Evolutionary conservation across 2,113 vertebrate species (phyloP).

Genomic region (Hippocampus guttulatus): DNA sequence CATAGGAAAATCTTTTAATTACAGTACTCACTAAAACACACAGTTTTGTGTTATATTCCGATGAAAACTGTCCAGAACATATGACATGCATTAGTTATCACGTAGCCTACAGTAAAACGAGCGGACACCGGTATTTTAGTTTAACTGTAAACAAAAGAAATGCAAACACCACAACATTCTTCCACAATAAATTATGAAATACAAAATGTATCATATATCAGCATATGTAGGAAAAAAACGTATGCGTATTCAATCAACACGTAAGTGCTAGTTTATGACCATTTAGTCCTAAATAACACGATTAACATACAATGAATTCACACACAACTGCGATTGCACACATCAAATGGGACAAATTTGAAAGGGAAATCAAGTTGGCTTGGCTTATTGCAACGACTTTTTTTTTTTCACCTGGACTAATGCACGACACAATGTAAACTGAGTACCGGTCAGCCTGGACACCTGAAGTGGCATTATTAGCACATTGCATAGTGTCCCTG

Average conservation of each 20-base stretch:
- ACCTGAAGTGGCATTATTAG: conserved; percentile 35
- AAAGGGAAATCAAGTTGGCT: conserved; percentile 32
- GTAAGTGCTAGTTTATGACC: conserved; percentile 24
- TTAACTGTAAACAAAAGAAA: conserved; percentile 40
- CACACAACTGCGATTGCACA: conserved; percentile 49
- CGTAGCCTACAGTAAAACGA: background rate
- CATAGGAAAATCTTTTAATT: background rate
- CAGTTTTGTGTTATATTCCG: background rate
- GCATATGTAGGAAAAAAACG: conserved; percentile 43
- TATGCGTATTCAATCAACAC: background rate
- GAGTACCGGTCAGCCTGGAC: conserved; percentile 25
- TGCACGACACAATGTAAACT: conserved; percentile 50
- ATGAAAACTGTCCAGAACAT: background rate
- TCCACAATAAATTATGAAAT: conserved; percentile 44
- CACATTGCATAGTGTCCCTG: conserved; percentile 63
- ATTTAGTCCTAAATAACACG: conserved; percentile 9
- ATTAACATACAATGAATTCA: conserved; percentile 31
- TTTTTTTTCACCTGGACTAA: conserved; percentile 1
- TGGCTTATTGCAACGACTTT: conserved; percentile 54
- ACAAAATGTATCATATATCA: conserved; percentile 30
- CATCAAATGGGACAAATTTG: conserved; percentile 18
- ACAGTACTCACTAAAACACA: background rate
- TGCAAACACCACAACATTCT: conserved; percentile 19
- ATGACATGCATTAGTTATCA: background rate
- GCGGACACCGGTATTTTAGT: conserved; percentile 46